Evolutionary conservation across 2,888 invertebrate species (phyloP), one percentile per base, ranked within the genome.

Genomic region (Disparrhopalites patrizii): DNA sequence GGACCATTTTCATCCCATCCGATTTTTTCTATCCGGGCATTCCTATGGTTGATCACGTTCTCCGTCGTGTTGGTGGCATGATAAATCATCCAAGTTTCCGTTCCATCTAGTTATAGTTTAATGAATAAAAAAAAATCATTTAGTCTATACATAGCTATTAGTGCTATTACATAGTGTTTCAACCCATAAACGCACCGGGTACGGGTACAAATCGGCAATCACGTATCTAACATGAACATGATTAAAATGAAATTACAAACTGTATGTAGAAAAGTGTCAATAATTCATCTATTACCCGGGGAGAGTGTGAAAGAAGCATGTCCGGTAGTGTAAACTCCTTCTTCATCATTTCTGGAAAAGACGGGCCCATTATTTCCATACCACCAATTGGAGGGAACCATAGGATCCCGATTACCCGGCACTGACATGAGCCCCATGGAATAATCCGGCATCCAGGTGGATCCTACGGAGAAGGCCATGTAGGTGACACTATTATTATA

Each of bases 31-130:
- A 62, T 47, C 7, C 70, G 40, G 8, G 70, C 70, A 25, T 66
- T 65, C 47, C 68, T 52, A 27, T 43, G 38, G 10, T 62, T 62
- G 20, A 65, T 51, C 13, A 64, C 52, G 23, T 68, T n/a, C 18
- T 43, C 40, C 1, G 65, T 66, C 13, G 33, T 43, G 1, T 36
- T 36, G 18, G 65, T 62, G 0, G 43, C 70, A 23, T 70, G 70
- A 31, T 70, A 68, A 20, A 60, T 57, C 68, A 70, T 70, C 70
- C 70, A 70, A 0, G 70, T 70, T 52, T 70, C 70, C 28, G 68
- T 68, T 1, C 61, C 66, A 47, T 70, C 70, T 68, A 40, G 23
- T 43, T 27, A 5, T 23, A 23, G 13, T 20, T 18, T 13, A 47
- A 18, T 47, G 7, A 36, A 13, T 13, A 36, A 36, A 13, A 8